A percentile compares a stretch with the other conserved stretches of the same genome.
Evolutionary conservation across 2,888 invertebrate species (phyloP).

Genomic region (Lampropteryx suffumata): DNA sequence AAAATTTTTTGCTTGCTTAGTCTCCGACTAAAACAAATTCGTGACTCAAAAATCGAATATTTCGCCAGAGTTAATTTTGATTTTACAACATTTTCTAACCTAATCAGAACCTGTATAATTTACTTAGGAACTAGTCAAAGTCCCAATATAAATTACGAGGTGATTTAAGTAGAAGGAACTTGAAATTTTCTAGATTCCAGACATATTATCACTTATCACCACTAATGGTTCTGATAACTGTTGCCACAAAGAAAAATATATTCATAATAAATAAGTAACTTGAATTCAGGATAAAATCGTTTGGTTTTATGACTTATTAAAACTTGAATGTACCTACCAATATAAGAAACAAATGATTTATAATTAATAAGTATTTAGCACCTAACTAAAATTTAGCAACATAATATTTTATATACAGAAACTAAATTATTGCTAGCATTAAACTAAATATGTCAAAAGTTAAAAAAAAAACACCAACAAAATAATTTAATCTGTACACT

Average conservation of each 20-base stretch:
- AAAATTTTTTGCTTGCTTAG: conserved; percentile 38
- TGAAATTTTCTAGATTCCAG: conserved; percentile 62
- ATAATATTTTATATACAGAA: conserved; percentile 73
- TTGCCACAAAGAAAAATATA: conserved; percentile 55
- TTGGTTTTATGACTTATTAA: conserved; percentile 67
- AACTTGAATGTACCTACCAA: conserved; percentile 49
- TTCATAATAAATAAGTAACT: conserved; percentile 27
- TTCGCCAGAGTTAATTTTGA: conserved; percentile 59
- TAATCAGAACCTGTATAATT: conserved; percentile 84
- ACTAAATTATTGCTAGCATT: conserved; percentile 67
- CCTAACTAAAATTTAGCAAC: conserved; percentile 75
- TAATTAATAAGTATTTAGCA: conserved; percentile 60
- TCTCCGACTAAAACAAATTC: conserved; percentile 53
- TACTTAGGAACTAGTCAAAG: conserved; percentile 64
- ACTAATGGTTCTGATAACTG: conserved; percentile 79
- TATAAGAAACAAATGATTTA: conserved; percentile 37
- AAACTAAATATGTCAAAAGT: conserved; percentile 66
- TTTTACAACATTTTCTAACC: conserved; percentile 64
- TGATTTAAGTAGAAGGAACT: conserved; percentile 82
- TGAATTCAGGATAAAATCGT: conserved; percentile 18
- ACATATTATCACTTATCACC: conserved; percentile 73
- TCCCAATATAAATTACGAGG: conserved; percentile 81
- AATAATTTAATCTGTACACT: conserved; percentile 80
- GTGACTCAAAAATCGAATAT: conserved; percentile 59
- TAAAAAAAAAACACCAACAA: conserved; percentile 69